Conservation (phyloP, 2,113 vertebrate genomes). For the Brachionichthys hirsutus region DNA sequence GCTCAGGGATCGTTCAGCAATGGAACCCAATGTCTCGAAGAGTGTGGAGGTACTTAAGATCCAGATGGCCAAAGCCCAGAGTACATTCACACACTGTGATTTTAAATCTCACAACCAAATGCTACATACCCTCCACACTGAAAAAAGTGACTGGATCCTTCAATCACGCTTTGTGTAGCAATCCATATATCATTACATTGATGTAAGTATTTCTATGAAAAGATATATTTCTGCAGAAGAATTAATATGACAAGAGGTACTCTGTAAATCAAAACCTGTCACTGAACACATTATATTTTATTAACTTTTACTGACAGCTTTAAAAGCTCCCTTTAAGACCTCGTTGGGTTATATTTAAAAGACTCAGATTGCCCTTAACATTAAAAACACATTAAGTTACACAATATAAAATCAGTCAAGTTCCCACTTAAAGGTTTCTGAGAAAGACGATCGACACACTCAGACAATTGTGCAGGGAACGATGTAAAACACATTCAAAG, state of each 20-base stretch:
- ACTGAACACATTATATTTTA: constrained; percentile 25
- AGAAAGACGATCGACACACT: constrained; percentile 27
- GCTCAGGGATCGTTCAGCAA: constrained; percentile 37
- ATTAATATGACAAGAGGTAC: constrained; percentile 54
- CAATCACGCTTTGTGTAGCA: neutral
- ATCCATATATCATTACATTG: neutral
- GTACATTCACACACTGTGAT: constrained; percentile 28
- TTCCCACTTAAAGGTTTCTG: constrained; percentile 17
- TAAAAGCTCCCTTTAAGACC: constrained; percentile 32
- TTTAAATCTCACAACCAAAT: constrained; percentile 33
- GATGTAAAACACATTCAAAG: constrained; percentile 11
- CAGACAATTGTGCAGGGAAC: constrained; percentile 10
- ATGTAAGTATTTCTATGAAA: constrained; percentile 9
- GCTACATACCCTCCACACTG: no score
- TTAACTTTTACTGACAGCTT: constrained; percentile 34
- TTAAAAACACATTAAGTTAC: constrained; percentile 49
- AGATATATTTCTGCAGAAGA: constrained; percentile 45
- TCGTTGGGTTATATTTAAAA: constrained; percentile 21
- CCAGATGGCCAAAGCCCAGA: constrained; percentile 40
- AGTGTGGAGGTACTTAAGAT: constrained; percentile 24
- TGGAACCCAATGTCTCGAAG: constrained; percentile 27
- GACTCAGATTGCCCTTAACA: constrained; percentile 34
- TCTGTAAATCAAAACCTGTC: constrained; percentile 30
- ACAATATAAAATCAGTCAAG: constrained; percentile 28
- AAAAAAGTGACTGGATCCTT: neutral